A percentile compares a stretch with the other conserved stretches of the same genome.
These are phyloP conservation scores for Calephelis perditalis DNA, from an alignment of 2,888 invertebrate species.

Conservation along the genomic window DNA sequence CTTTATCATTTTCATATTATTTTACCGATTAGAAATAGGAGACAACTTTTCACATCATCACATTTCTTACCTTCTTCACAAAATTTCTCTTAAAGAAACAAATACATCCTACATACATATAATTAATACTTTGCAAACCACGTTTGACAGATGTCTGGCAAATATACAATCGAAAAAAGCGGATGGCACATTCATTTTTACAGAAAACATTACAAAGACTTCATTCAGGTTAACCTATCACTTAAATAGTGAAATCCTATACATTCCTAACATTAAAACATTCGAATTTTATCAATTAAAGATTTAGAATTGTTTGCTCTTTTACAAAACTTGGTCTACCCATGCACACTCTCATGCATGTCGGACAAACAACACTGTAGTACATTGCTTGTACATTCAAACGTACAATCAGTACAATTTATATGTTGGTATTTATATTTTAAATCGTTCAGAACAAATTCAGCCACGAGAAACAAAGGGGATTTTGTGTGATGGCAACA, in stretches of 20 bases:
- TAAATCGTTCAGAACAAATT: constrained; percentile 58
- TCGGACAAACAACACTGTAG: constrained; percentile 26
- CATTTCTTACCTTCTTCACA: no score
- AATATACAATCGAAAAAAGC: constrained; percentile 63
- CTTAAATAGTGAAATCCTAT: constrained; percentile 34
- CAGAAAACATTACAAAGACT: constrained; percentile 49
- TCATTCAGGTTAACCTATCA: constrained; percentile 41
- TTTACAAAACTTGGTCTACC: constrained; percentile 11
- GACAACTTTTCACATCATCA: no score
- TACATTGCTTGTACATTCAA: constrained; percentile 54
- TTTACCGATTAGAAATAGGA: no score
- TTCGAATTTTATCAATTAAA: constrained; percentile 25
- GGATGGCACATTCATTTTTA: constrained; percentile 69
- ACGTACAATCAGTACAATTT: constrained; percentile 62
- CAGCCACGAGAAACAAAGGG: constrained; percentile 48
- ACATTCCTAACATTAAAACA: constrained; percentile 41
- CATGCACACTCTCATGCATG: constrained; percentile 18
- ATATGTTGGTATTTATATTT: constrained; percentile 38
- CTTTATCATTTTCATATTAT: no score
- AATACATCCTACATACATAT: not conserved
- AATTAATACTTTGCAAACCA: not conserved
- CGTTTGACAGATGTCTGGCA: constrained; percentile 38
- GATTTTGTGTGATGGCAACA: not conserved
- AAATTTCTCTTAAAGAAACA: no score
- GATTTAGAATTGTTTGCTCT: constrained; percentile 9